Conservation (phyloP, 2,113 vertebrate species). For the Pongo pygmaeus region DNA sequence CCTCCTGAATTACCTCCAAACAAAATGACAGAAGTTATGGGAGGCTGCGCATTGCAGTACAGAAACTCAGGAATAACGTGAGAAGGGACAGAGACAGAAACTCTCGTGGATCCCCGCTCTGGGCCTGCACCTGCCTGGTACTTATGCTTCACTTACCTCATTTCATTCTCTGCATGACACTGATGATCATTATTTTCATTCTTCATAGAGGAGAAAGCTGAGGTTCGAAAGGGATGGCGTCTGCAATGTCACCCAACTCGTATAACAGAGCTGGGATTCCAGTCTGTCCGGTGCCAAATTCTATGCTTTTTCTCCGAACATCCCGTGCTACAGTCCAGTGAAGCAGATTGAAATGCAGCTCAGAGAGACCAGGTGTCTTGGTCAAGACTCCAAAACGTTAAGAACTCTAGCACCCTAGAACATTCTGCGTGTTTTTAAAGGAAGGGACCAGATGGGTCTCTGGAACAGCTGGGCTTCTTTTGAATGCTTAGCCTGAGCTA, state of each 20-base stretch:
- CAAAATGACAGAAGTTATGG: neutral
- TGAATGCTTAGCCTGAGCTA: neutral
- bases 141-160: neutral
- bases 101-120: accelerated
- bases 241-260: neutral
- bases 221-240: neutral
- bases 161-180: neutral
- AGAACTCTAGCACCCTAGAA: neutral
- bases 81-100: neutral
- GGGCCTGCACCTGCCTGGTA: neutral
- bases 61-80: neutral
- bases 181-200: neutral
- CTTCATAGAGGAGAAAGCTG: neutral
- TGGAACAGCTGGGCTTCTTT: neutral
- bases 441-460: neutral
- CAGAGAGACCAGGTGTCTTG: neutral
- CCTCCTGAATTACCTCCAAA: neutral
- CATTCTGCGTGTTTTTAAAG: neutral
- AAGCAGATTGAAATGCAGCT: neutral
- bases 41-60: neutral
- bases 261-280: neutral
- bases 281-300: neutral
- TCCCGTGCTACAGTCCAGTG: neutral
- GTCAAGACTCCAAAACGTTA: neutral
- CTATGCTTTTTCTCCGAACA: neutral